These are phyloP conservation scores for Dioctria linearis DNA, from an alignment of 2,888 invertebrate genomes.

Conservation along the genomic window DNA sequence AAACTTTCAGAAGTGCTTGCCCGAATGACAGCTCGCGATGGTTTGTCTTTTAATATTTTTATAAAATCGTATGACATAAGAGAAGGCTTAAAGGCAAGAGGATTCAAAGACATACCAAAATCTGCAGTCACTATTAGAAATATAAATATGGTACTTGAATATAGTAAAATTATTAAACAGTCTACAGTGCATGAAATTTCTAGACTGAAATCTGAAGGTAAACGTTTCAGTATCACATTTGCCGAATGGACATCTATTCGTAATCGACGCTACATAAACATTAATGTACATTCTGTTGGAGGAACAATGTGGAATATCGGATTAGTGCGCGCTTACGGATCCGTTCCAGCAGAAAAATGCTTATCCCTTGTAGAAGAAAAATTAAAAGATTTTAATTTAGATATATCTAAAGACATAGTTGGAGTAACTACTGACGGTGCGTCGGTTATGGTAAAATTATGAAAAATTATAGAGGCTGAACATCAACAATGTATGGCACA, in stretches of 20 bases:
- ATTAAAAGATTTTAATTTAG: neutral
- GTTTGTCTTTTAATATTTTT: slow-evolving; percentile 43
- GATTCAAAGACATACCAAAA: slow-evolving; percentile 30
- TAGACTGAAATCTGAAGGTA: neutral
- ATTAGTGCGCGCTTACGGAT: slow-evolving; percentile 10
- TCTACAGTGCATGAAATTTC: neutral
- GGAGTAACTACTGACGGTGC: slow-evolving; percentile 18
- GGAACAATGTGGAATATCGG: slow-evolving; percentile 39
- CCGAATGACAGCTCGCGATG: slow-evolving; percentile 33
- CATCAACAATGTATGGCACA: slow-evolving; percentile 22
- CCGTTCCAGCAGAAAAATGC: slow-evolving; percentile 44
- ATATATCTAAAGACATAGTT: slow-evolving; percentile 6
- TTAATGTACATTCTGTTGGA: slow-evolving; percentile 30
- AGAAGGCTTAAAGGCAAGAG: slow-evolving; percentile 37
- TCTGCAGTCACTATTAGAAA: slow-evolving; percentile 28
- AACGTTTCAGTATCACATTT: slow-evolving; percentile 36
- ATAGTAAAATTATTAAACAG: slow-evolving; percentile 8
- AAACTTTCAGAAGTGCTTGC: neutral
- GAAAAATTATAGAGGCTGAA: neutral
- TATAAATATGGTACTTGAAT: slow-evolving; percentile 6
- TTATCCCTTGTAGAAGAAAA: neutral
- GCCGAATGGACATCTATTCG: slow-evolving; percentile 42
- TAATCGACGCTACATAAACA: slow-evolving; percentile 36
- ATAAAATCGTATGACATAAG: slow-evolving; percentile 28
- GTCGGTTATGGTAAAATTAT: too few species aligned